Evolutionary conservation across 2,797 vertebrate genomes (phyloP).

Genomic region (Pseudocheirus occidentalis): DNA sequence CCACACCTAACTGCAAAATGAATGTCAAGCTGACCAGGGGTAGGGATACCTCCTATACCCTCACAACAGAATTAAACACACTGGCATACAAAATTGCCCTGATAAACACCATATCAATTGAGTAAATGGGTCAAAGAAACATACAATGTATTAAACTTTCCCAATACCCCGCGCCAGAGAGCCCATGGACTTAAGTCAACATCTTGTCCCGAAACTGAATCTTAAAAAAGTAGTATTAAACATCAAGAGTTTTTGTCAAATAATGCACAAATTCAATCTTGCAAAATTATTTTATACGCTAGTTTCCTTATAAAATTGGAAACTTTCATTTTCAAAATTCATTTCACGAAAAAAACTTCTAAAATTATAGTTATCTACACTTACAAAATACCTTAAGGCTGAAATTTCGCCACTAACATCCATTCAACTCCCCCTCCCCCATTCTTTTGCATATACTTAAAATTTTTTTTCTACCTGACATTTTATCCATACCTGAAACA

Average conservation of each 20-base stretch:
- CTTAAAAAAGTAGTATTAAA: slow-evolving; percentile 29
- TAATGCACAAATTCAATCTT: slow-evolving; percentile 30
- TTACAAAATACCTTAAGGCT: not conserved
- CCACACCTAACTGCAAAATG: not conserved
- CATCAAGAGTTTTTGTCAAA: slow-evolving; percentile 32
- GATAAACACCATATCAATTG: slow-evolving; percentile 1
- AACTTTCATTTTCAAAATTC: not conserved
- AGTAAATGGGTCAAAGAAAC: slow-evolving; percentile 31
- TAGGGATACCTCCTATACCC: not conserved
- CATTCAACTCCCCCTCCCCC: not conserved
- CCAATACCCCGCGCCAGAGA: slow-evolving; percentile 36
- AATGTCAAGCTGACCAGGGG: not conserved
- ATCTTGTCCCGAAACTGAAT: slow-evolving; percentile 23
- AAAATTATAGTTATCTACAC: not conserved
- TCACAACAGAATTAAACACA: slow-evolving; percentile 32
- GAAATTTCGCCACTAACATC: not conserved
- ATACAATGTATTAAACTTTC: not conserved
- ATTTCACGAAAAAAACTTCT: not conserved
- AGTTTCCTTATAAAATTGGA: not conserved
- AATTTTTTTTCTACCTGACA: not conserved
- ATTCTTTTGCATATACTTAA: not conserved
- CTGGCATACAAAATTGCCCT: not conserved
- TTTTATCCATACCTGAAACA: not conserved
- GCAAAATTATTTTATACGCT: not conserved
- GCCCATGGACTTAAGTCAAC: slow-evolving; percentile 16